Percentiles rank a stretch among this genome's conserved stretches.
These are phyloP conservation scores for Poecilus cupreus DNA, from an alignment of 2,888 invertebrate species.

Conservation along the genomic window DNA sequence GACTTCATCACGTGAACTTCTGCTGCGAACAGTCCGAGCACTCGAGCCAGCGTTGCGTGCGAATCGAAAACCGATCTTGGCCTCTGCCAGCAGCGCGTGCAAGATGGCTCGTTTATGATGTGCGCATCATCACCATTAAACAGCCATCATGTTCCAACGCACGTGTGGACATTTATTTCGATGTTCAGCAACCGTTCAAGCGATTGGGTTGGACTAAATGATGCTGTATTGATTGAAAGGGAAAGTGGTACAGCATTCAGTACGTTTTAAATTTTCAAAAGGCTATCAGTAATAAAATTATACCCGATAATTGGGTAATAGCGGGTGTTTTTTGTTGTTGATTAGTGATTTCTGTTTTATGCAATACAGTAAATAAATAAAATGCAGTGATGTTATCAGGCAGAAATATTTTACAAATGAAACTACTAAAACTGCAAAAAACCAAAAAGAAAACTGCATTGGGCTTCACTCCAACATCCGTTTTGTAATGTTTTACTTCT, in stretches of 20 bases:
- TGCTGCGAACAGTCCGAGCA: background rate
- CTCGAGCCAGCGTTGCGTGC: slow-evolving; percentile 17
- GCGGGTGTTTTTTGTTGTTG: background rate
- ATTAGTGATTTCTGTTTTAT: background rate
- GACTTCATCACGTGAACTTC: slow-evolving; percentile 17
- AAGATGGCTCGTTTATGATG: slow-evolving; percentile 49
- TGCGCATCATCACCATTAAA: slow-evolving; percentile 54
- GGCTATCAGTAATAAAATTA: no score
- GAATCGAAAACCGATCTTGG: slow-evolving; percentile 34
- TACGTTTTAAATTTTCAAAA: no score
- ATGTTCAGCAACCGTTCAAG: background rate
- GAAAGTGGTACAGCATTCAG: no score
- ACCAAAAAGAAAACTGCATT: background rate
- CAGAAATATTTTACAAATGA: background rate
- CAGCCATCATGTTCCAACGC: slow-evolving; percentile 23
- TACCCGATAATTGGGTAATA: no score
- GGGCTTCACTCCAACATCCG: slow-evolving; percentile 17
- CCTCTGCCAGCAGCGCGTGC: background rate
- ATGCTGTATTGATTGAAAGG: background rate
- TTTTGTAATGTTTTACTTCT: slow-evolving; percentile 32
- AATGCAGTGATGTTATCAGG: background rate
- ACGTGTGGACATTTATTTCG: slow-evolving; percentile 49
- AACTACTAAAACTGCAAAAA: background rate
- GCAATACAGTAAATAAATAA: no score
- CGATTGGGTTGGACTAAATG: background rate